Evolutionary conservation across 2,113 vertebrate genomes (phyloP).

Genomic region (Cyanoliseus patagonus): DNA sequence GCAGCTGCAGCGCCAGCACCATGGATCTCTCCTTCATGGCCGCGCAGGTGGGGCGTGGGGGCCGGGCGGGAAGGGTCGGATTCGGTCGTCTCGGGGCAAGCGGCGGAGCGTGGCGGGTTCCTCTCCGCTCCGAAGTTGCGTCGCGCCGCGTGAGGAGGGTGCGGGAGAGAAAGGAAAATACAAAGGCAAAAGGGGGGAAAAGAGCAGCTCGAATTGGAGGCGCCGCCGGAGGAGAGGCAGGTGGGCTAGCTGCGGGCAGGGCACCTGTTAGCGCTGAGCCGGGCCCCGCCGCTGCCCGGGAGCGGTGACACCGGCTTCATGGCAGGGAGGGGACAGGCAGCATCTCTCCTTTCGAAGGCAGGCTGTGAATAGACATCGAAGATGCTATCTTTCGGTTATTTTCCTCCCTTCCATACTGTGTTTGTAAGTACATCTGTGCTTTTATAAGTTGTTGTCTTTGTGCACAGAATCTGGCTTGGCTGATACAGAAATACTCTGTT

Average conservation of each 20-base stretch:
- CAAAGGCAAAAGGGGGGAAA: rapidly evolving
- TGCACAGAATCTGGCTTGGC: background rate
- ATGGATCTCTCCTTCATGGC: slow-evolving; percentile 98
- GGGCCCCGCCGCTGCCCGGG: background rate
- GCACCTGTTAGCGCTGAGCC: slow-evolving; percentile 79
- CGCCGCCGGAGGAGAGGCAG: background rate
- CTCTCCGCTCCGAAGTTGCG: background rate
- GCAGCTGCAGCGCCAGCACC: slow-evolving; percentile 52
- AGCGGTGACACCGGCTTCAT: background rate
- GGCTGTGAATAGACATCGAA: background rate
- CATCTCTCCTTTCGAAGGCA: background rate
- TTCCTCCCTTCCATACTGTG: background rate
- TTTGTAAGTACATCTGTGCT: background rate
- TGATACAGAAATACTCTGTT: rapidly evolving
- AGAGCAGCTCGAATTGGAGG: background rate
- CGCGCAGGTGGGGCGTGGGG: slow-evolving; percentile 83
- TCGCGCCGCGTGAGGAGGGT: background rate
- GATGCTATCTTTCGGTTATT: background rate
- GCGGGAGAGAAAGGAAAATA: background rate
- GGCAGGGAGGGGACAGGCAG: background rate
- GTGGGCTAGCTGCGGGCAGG: background rate
- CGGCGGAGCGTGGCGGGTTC: background rate
- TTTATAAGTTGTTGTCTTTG: background rate
- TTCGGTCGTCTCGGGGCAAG: background rate
- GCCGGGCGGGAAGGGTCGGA: background rate